These are phyloP conservation scores for Nomada lathburiana DNA, from an alignment of 2,888 invertebrate genomes.

Conservation along the genomic window DNA sequence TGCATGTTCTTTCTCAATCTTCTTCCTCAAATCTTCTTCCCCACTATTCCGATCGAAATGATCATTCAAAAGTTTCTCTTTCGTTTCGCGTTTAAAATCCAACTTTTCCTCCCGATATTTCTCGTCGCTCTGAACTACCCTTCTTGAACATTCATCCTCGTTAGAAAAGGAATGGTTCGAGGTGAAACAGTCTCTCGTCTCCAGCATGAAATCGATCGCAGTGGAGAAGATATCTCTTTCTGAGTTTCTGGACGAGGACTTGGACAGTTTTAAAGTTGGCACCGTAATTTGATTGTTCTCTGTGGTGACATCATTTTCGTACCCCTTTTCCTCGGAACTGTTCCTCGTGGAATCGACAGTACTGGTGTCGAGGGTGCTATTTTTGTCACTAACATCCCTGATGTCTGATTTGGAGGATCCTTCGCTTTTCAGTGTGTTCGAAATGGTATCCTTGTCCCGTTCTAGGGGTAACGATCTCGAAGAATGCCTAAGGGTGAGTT, in stretches of 20 bases:
- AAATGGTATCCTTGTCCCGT: background rate
- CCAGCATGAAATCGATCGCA: constrained; percentile 18
- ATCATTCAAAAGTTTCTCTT: background rate
- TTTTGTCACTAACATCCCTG: background rate
- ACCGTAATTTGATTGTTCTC: background rate
- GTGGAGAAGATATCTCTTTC: constrained; percentile 45
- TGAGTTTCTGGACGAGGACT: constrained; percentile 23
- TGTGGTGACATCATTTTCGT: background rate
- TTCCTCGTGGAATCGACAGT: background rate
- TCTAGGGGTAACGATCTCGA: constrained; percentile 10
- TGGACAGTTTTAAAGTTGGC: constrained; percentile 31
- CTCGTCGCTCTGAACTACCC: too few species aligned
- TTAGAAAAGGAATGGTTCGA: background rate
- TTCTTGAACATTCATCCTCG: background rate
- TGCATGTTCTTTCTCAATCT: too few species aligned
- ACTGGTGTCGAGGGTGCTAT: background rate
- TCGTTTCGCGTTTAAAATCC: background rate
- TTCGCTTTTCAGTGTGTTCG: background rate
- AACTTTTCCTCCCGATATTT: background rate
- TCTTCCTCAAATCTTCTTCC: too few species aligned
- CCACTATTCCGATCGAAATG: background rate
- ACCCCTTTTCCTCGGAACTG: background rate
- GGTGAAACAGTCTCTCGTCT: background rate
- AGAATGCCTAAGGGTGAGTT: constrained; percentile 31
- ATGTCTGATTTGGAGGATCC: background rate